These are phyloP conservation scores for Caenorhabditis sp. DNA, from an alignment of 2,888 invertebrate genomes.

Conservation along the genomic window DNA sequence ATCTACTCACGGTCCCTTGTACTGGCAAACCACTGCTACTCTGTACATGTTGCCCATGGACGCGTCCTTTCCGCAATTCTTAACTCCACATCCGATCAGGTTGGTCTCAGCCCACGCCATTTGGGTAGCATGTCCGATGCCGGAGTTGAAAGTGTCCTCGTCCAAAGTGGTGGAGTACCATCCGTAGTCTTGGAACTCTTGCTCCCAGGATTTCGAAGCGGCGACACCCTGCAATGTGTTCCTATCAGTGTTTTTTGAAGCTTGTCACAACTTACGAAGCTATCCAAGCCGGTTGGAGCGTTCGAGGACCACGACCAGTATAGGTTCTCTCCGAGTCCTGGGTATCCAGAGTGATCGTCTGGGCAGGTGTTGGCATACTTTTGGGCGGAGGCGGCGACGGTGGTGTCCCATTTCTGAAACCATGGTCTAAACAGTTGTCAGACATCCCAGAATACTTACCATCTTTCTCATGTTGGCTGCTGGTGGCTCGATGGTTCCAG, in stretches of 20 bases:
- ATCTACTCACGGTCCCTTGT: slow-evolving; percentile 23
- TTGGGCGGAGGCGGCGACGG: slow-evolving; percentile 7
- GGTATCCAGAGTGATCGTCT: not conserved
- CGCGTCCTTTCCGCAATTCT: slow-evolving; percentile 42
- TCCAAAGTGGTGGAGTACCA: slow-evolving; percentile 42
- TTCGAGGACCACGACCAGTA: slow-evolving; percentile 8
- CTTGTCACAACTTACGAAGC: not conserved
- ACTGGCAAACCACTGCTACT: slow-evolving; percentile 57
- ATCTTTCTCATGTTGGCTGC: slow-evolving; percentile 47
- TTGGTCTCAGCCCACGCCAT: slow-evolving; percentile 53
- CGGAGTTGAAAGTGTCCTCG: slow-evolving; percentile 30
- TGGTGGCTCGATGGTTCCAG: slow-evolving; percentile 21
- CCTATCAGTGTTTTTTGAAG: not conserved
- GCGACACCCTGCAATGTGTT: not conserved
- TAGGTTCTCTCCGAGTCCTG: slow-evolving; percentile 21
- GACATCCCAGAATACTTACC: too few species aligned
- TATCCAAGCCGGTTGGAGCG: not conserved
- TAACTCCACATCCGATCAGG: slow-evolving; percentile 58
- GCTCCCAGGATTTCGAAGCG: slow-evolving; percentile 27
- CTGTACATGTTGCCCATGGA: slow-evolving; percentile 18
- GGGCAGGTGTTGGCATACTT: slow-evolving; percentile 7
- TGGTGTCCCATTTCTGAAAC: slow-evolving; percentile 38
- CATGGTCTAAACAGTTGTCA: too few species aligned
- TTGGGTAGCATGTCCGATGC: slow-evolving; percentile 65
- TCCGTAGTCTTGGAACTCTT: slow-evolving; percentile 58